Conservation (phyloP, 2,888 invertebrate genomes). For the Steinernema scapterisci region DNA sequence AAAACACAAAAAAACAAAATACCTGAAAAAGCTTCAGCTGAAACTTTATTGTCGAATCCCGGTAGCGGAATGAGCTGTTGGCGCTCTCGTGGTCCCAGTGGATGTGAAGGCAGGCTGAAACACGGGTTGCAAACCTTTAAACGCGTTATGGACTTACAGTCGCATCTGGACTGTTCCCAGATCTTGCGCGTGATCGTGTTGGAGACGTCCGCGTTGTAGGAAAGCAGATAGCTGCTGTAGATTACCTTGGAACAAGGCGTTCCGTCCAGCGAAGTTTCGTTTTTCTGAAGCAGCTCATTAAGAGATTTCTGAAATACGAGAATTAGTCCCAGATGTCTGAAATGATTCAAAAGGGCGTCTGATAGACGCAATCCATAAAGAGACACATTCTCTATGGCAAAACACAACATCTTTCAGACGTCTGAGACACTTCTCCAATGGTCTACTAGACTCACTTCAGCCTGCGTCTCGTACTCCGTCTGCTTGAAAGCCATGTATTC, state of each 20-base stretch:
- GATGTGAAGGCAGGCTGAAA: constrained; percentile 53
- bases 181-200: constrained; percentile 51
- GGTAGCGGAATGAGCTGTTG: constrained; percentile 48
- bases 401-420: too few relatives aligned
- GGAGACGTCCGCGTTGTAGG: constrained; percentile 59
- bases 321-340: constrained; percentile 17
- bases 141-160: constrained; percentile 48
- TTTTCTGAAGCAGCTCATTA: constrained; percentile 35
- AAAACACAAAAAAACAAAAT: too few relatives aligned
- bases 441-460: constrained; percentile 50
- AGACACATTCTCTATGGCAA: too few relatives aligned
- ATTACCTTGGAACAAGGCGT: constrained; percentile 61
- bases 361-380: too few relatives aligned
- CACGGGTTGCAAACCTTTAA: too few relatives aligned
- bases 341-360: too few relatives aligned
- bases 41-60: constrained; percentile 50
- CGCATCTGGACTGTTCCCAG: constrained; percentile 63
- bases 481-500: constrained; percentile 61
- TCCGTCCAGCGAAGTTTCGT: constrained; percentile 51
- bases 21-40: constrained; percentile 48
- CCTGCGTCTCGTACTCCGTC: constrained; percentile 57
- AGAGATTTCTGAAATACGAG: background rate
- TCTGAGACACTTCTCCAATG: too few relatives aligned
- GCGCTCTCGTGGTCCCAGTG: constrained; percentile 51
- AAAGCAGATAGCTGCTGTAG: constrained; percentile 62